phyloP scores from a whole-genome alignment of 2,888 invertebrate species.

The Drosophila pullipes region DNA sequence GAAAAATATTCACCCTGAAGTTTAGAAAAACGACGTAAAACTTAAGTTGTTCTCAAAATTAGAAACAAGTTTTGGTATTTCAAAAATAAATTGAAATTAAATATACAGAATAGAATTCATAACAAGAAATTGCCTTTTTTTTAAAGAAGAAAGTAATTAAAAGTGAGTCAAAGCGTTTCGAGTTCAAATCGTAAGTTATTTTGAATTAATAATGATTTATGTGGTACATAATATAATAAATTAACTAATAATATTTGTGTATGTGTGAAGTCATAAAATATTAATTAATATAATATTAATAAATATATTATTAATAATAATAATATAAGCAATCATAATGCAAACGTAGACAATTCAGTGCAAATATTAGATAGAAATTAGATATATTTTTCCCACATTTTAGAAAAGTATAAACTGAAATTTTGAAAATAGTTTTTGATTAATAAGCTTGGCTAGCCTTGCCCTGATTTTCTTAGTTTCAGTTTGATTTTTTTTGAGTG shows the following conservation, averaged over 20 bases:
- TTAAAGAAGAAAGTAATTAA: background rate
- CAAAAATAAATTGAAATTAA: too few relatives aligned
- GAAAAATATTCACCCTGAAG: background rate
- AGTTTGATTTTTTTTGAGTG: background rate
- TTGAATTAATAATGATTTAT: background rate
- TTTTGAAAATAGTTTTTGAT: background rate
- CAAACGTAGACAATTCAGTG: background rate
- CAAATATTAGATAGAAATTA: background rate
- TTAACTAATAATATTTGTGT: background rate
- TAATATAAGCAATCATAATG: background rate
- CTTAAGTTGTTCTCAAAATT: background rate
- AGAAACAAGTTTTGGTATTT: too few relatives aligned
- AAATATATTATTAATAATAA: background rate
- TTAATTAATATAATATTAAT: background rate
- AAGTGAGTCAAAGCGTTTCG: background rate
- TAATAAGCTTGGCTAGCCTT: background rate
- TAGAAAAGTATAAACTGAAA: background rate
- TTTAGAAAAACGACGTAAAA: background rate
- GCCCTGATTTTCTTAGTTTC: background rate
- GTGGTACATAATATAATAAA: too few relatives aligned
- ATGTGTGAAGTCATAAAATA: too few relatives aligned
- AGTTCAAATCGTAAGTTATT: background rate
- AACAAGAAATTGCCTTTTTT: rapidly evolving
- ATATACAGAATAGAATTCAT: background rate
- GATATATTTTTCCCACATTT: background rate